These are phyloP conservation scores for Disparrhopalites patrizii DNA, from an alignment of 2,888 invertebrate genomes.

Conservation along the genomic window DNA sequence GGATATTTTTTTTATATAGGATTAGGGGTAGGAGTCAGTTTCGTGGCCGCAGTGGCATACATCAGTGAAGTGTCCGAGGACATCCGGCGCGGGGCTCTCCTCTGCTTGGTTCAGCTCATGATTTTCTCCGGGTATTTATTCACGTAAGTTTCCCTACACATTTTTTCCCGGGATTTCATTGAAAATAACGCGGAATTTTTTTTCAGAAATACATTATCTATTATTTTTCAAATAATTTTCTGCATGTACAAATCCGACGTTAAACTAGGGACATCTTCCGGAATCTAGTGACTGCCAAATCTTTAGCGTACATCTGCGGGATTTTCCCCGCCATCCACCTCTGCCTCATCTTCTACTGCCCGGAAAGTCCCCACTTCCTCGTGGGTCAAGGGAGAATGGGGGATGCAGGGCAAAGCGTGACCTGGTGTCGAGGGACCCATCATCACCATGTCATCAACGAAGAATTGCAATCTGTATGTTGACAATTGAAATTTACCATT, in stretches of 20 bases:
- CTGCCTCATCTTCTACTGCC: not conserved
- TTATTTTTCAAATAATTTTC: not conserved
- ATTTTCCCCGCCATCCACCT: slow-evolving; percentile 1
- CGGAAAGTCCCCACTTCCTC: not conserved
- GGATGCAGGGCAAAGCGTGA: not conserved
- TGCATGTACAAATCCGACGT: too few species aligned
- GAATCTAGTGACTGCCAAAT: not conserved
- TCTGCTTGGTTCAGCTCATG: not conserved
- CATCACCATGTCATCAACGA: not conserved
- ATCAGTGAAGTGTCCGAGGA: not conserved
- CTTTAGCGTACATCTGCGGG: not conserved
- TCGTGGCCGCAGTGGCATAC: not conserved
- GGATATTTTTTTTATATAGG: not conserved
- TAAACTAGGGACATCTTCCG: not conserved
- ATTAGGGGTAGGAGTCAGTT: not conserved
- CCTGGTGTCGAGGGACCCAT: not conserved
- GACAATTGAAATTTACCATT: too few species aligned
- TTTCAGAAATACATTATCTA: not conserved
- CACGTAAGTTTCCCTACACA: too few species aligned
- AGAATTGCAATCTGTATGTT: not conserved
- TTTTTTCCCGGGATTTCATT: too few species aligned
- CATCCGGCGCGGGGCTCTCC: not conserved
- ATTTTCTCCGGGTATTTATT: not conserved
- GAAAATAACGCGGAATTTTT: too few species aligned
- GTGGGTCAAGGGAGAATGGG: not conserved